Evolutionary conservation across 2,113 vertebrate species (phyloP), one percentile per base, ranked within the genome.

Genomic region (Baryphthengus martii): DNA sequence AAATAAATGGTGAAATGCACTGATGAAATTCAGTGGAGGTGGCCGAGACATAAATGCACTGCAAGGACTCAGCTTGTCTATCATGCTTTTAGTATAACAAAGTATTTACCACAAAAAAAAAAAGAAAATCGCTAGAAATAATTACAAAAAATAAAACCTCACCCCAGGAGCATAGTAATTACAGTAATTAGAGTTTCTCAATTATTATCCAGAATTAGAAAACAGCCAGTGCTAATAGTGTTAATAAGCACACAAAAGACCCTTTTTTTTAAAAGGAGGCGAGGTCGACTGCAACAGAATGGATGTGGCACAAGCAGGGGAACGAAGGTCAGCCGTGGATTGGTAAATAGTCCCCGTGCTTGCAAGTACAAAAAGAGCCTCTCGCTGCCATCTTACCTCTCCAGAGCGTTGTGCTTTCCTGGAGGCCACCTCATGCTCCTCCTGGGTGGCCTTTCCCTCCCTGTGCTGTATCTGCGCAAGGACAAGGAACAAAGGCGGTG

Each of bases 181-280:
- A 87, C 70, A 85, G 94, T 96, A 94, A 97, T 96, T 94, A 93
- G 79, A 84, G 83, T 92, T 96, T 65, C 16, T 25, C 92, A 84
- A 84, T 95, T 97, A 92, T 95, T 95, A 95, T 33, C 61, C 6
- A 2, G 75, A 95, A 93, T 88, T 91, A 96, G 85, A 84, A 94
- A 95, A 81, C 68, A 90, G 52, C 39, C 82, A 84, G 73, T 90
- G 79, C 79, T 97, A 93, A 92, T 90, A 96, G 61, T 96, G 93
- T 96, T 96, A 90, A 96, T 93, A 83, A 89, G 83, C 61, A 81
- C 56, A 90, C 88, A 95, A 93, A 92, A 86, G 88, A 75, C 61
- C 63, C 33, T 44, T 29, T 55, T 56, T 39, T 58, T 71, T 80
- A 52, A 50, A 86, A 72, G 61, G 49, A 81, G 24, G 39, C 26